Evolutionary conservation across 2,797 vertebrate species (phyloP).

Genomic region (Chiloscyllium punctatum): DNA sequence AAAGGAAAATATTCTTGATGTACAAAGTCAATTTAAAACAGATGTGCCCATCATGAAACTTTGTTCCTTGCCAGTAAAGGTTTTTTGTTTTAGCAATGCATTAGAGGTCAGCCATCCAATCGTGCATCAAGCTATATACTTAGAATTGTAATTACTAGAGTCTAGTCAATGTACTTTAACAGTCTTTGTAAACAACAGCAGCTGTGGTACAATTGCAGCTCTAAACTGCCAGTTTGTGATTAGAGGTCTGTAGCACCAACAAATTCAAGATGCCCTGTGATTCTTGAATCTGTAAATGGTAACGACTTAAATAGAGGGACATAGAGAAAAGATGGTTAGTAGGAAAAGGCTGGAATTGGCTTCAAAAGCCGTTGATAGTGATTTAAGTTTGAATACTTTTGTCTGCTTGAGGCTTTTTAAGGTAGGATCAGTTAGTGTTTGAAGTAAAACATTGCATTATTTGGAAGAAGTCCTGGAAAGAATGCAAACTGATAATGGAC

Average conservation of each 20-base stretch:
- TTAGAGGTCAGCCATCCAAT: not conserved
- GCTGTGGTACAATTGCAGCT: not conserved
- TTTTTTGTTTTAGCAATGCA: not conserved
- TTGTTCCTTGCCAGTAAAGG: no score
- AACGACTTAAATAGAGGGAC: not conserved
- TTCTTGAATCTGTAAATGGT: not conserved
- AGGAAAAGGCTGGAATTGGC: not conserved
- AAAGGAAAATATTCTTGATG: no score
- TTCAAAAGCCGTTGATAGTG: not conserved
- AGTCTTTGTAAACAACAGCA: not conserved
- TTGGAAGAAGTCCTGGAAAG: not conserved
- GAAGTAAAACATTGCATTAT: no score
- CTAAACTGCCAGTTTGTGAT: not conserved
- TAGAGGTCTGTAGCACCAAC: no score
- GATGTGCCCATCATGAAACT: no score
- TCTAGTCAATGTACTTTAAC: not conserved
- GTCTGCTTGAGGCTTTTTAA: not conserved
- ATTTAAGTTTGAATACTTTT: not conserved
- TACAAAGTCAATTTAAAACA: no score
- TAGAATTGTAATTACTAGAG: not conserved
- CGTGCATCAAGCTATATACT: not conserved
- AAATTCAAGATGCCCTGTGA: no score
- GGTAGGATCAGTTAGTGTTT: no score
- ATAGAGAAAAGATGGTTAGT: not conserved
- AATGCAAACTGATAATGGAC: not conserved